Evolutionary conservation across 1,140 invertebrate species (phyloP).

Genomic region (Lanistes nyassanus): DNA sequence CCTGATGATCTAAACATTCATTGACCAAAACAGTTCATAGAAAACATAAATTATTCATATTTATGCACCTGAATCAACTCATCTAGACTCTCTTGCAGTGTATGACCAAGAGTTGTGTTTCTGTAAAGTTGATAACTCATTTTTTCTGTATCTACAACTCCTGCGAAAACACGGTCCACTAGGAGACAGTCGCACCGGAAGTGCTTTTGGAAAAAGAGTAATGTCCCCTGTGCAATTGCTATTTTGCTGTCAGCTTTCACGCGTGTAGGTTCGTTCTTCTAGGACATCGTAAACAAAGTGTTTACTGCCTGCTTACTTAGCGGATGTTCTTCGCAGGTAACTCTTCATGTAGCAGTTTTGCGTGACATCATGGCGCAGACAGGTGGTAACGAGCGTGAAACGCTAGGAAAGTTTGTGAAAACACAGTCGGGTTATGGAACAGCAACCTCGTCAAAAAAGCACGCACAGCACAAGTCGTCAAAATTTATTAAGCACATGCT

Average conservation of each 20-base stretch:
- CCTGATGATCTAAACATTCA: no score
- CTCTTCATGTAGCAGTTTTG: constrained; percentile 28
- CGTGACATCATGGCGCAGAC: constrained; percentile 36
- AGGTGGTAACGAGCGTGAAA: constrained; percentile 80
- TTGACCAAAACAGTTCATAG: no score
- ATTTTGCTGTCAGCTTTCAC: background rate
- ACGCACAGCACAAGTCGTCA: constrained; percentile 15
- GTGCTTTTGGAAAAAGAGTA: background rate
- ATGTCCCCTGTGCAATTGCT: constrained; percentile 2
- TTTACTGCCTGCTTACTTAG: background rate
- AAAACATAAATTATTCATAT: background rate
- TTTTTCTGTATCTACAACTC: constrained; percentile 5
- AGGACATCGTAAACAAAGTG: background rate
- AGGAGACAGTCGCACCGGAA: background rate
- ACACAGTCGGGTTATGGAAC: constrained; percentile 90
- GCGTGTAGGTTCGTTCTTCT: constrained; percentile 13
- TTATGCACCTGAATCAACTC: constrained; percentile 80
- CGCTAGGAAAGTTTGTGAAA: constrained; percentile 83
- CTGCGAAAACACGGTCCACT: background rate
- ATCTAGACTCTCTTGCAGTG: constrained; percentile 94
- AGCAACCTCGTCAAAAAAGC: constrained; percentile 66
- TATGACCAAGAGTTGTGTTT: constrained; percentile 96
- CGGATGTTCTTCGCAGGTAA: background rate
- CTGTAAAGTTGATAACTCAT: constrained; percentile 89
- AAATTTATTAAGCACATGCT: constrained; percentile 25